These are phyloP conservation scores for Drosophila jambulina DNA, from an alignment of 1,140 invertebrate genomes.

Conservation along the genomic window DNA sequence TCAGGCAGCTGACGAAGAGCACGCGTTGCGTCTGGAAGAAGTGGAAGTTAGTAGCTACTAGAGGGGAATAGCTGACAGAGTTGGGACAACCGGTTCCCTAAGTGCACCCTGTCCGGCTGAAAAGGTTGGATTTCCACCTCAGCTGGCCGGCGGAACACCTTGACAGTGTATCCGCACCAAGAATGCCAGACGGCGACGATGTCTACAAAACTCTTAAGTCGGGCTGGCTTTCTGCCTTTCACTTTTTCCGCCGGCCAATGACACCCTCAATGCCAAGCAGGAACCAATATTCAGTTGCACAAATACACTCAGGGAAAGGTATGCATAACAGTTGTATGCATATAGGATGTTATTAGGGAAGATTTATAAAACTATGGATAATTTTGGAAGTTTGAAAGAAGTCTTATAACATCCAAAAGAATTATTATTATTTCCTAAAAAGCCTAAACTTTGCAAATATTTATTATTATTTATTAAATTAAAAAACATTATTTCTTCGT, in stretches of 20 bases:
- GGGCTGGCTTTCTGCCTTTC: conserved; percentile 75
- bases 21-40: conserved; percentile 61
- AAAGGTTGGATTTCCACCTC: conserved; percentile 28
- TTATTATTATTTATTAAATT: not conserved
- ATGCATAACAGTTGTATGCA: not conserved
- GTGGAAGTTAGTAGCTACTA: not conserved
- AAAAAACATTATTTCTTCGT: too few relatives aligned
- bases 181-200: conserved; percentile 59
- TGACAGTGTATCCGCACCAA: conserved; percentile 64
- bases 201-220: conserved; percentile 55
- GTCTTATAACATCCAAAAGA: too few relatives aligned
- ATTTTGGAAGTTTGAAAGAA: too few relatives aligned
- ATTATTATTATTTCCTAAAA: too few relatives aligned
- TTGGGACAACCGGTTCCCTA: conserved; percentile 67
- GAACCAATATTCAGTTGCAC: conserved; percentile 55
- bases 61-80: not conserved
- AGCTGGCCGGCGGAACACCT: conserved; percentile 51
- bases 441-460: too few relatives aligned
- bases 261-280: conserved; percentile 80
- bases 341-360: not conserved
- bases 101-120: conserved; percentile 31
- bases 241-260: conserved; percentile 76
- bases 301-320: conserved; percentile 9
- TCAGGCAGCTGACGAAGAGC: conserved; percentile 61
- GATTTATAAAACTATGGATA: too few relatives aligned